Evolutionary conservation across 2,797 vertebrate genomes (phyloP).

Genomic region (Heteromormyrus szaboi): DNA sequence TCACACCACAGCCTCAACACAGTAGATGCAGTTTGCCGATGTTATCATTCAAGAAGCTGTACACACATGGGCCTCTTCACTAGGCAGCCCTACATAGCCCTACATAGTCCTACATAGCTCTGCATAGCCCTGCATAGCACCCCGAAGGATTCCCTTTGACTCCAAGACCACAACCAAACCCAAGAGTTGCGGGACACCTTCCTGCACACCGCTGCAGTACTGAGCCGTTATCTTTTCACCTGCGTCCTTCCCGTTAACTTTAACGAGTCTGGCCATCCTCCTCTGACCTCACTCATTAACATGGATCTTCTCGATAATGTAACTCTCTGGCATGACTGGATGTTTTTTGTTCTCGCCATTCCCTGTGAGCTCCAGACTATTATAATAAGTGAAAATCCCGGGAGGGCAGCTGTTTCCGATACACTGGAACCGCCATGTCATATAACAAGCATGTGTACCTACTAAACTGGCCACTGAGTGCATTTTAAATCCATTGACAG

Average conservation of each 20-base stretch:
- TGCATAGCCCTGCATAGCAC: background rate
- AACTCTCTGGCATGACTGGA: background rate
- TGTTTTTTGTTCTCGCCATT: background rate
- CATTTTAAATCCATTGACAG: background rate
- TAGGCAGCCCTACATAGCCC: too few relatives aligned
- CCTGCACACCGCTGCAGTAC: background rate
- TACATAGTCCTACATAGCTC: background rate
- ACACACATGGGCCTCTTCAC: too few relatives aligned
- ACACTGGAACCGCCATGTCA: background rate
- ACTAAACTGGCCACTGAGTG: background rate
- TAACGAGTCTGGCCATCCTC: background rate
- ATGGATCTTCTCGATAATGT: background rate
- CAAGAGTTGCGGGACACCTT: background rate
- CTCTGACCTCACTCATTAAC: background rate
- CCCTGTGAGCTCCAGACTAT: background rate
- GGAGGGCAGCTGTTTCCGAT: background rate
- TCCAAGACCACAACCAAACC: background rate
- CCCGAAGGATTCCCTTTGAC: background rate
- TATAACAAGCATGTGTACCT: background rate
- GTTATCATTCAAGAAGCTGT: background rate
- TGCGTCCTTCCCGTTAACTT: background rate
- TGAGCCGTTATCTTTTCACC: background rate
- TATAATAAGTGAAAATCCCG: background rate
- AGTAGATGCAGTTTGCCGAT: background rate
- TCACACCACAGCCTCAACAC: background rate